Evolutionary conservation across 64 coral and sea anemone genomes (phyloP).

Genomic region (Montipora capricornis): DNA sequence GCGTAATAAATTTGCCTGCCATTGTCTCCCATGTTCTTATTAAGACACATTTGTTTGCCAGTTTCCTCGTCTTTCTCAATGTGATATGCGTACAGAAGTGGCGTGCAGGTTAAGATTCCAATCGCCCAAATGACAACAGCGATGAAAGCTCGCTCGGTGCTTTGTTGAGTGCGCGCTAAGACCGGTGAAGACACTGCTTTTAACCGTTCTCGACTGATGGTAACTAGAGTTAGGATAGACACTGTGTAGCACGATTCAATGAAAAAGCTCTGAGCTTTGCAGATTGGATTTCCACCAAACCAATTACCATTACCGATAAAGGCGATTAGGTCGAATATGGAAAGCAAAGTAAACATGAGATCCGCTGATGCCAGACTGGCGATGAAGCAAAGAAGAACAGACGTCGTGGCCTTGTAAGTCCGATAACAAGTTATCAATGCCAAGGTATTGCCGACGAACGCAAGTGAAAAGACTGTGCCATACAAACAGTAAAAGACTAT

Average conservation of each 20-base stretch:
- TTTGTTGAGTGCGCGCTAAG: slow-evolving; percentile 43
- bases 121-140: slow-evolving; percentile 65
- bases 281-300: slow-evolving; percentile 59
- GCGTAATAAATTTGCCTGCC: slow-evolving; percentile 88
- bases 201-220: slow-evolving; percentile 76
- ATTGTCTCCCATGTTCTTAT: slow-evolving; percentile 62
- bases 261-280: slow-evolving; percentile 79
- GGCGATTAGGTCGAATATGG: slow-evolving; percentile 64
- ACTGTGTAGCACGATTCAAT: slow-evolving; percentile 83
- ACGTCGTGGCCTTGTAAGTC: slow-evolving; percentile 44
- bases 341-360: slow-evolving; percentile 70
- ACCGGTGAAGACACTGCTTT: slow-evolving; percentile 69
- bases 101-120: slow-evolving; percentile 45
- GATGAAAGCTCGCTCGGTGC: slow-evolving; percentile 10
- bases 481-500: slow-evolving; percentile 48
- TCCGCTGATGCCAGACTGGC: slow-evolving; percentile 81
- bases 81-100: slow-evolving; percentile 80
- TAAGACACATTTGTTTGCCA: slow-evolving; percentile 48
- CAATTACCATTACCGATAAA: slow-evolving; percentile 58
- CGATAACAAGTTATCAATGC: slow-evolving; percentile 73
- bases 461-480: slow-evolving; percentile 49
- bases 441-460: slow-evolving; percentile 78
- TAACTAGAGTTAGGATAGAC: slow-evolving; percentile 70
- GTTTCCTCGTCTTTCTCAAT: slow-evolving; percentile 1
- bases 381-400: slow-evolving; percentile 64